A percentile compares a stretch with the other conserved stretches of the same genome.
Conservation (phyloP, 2,113 vertebrate genomes). For the Phylloscopus trochilus region DNA sequence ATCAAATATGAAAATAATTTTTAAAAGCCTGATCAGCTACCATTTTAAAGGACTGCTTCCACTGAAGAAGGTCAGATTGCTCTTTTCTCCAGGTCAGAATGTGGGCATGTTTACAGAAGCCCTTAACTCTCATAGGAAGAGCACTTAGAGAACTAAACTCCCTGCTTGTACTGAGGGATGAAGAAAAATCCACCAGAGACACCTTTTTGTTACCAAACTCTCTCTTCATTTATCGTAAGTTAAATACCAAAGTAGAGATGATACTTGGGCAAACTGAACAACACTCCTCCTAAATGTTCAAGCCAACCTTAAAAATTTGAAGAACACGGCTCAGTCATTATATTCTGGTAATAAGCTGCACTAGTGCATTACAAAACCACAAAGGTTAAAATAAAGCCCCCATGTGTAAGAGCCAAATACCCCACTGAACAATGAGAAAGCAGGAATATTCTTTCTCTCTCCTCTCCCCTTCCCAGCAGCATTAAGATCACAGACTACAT, state of each 20-base stretch:
- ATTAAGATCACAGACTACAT: neutral
- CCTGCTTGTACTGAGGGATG: accelerated
- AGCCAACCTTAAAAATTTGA: neutral
- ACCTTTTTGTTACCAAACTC: neutral
- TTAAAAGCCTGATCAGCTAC: neutral
- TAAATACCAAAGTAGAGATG: neutral
- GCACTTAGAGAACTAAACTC: neutral
- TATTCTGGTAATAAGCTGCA: neutral
- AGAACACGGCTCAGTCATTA: neutral
- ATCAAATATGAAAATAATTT: neutral
- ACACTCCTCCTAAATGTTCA: neutral
- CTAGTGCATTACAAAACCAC: neutral
- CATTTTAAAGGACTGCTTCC: neutral
- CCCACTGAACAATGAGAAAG: neutral
- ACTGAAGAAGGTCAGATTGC: neutral
- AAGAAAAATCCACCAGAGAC: neutral
- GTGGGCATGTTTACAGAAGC: neutral
- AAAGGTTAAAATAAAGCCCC: neutral
- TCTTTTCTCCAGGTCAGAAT: neutral
- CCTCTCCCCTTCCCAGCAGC: neutral
- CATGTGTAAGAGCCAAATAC: neutral
- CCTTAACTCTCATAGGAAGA: neutral
- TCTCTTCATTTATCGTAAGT: neutral
- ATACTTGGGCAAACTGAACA: neutral
- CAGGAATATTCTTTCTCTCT: neutral